A percentile compares a stretch with the other conserved stretches of the same genome.
phyloP scores from a whole-genome alignment of 1,140 invertebrate genomes.

The Andricus grossulariae region DNA sequence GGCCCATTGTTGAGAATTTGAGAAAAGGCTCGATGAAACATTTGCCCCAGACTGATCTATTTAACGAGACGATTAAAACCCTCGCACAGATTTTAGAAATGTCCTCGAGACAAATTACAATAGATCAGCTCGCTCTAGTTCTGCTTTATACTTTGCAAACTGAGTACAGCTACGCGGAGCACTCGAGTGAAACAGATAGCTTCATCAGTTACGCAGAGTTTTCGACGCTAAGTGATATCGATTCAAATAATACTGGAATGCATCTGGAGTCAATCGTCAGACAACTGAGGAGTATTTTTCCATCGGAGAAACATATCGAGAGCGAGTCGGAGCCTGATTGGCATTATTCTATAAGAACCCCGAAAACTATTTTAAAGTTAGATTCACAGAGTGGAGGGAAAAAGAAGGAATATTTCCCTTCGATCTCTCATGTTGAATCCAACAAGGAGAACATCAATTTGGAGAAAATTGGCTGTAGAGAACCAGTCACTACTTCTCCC shows the following conservation, averaged over 20 bases:
- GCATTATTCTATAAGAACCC: no score
- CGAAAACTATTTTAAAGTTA: no score
- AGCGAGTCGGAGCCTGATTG: background rate
- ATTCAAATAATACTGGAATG: background rate
- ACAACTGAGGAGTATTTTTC: background rate
- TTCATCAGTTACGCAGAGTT: background rate
- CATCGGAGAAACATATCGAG: background rate
- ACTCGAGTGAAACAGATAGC: background rate
- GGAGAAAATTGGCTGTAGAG: no score
- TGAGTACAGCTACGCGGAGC: background rate
- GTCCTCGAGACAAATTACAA: background rate
- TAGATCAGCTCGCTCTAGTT: background rate
- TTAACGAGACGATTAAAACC: background rate
- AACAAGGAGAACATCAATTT: constrained; percentile 1
- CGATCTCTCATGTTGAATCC: no score
- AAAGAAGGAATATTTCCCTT: constrained; percentile 15
- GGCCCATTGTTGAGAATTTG: background rate
- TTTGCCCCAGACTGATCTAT: background rate
- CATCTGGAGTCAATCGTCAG: background rate
- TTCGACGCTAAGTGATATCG: background rate
- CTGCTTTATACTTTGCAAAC: background rate
- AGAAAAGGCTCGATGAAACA: background rate
- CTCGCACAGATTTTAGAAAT: background rate
- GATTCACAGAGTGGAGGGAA: background rate
- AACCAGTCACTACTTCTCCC: background rate